Percentiles rank a stretch among this genome's conserved stretches.
phyloP scores from a whole-genome alignment of 2,113 vertebrate species.

The Trogon melanurus region DNA sequence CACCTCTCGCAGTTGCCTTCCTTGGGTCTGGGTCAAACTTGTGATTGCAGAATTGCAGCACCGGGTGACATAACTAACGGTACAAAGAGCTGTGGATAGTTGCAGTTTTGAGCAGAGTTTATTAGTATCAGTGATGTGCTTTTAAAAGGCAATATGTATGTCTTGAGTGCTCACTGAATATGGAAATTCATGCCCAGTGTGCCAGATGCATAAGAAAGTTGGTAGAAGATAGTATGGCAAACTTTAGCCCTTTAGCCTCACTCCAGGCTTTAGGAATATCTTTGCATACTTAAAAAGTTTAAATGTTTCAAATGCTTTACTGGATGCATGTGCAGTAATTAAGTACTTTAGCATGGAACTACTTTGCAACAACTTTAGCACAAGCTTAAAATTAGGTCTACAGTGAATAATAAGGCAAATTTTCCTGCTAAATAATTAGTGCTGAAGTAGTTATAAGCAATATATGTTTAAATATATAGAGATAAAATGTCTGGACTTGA shows the following conservation, averaged over 20 bases:
- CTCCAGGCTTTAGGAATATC: conserved; percentile 20
- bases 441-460: neutral
- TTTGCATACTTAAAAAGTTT: conserved; percentile 1
- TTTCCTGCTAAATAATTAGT: neutral
- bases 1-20: conserved; percentile 22
- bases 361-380: neutral
- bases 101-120: conserved; percentile 55
- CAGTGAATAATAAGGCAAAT: neutral
- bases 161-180: conserved; percentile 8
- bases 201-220: neutral
- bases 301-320: neutral
- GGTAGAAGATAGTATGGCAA: neutral
- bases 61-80: conserved; percentile 46
- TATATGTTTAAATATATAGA: neutral
- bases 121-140: conserved; percentile 49
- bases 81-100: conserved; percentile 56
- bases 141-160: conserved; percentile 19
- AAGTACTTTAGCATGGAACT: neutral
- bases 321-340: neutral
- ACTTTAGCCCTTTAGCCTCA: neutral
- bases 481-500: neutral
- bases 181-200: conserved; percentile 1
- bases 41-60: conserved; percentile 50
- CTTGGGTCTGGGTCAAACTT: conserved; percentile 42
- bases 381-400: neutral